Conservation (phyloP, 2,888 invertebrate genomes). For the Polydrusus tereticollis region DNA sequence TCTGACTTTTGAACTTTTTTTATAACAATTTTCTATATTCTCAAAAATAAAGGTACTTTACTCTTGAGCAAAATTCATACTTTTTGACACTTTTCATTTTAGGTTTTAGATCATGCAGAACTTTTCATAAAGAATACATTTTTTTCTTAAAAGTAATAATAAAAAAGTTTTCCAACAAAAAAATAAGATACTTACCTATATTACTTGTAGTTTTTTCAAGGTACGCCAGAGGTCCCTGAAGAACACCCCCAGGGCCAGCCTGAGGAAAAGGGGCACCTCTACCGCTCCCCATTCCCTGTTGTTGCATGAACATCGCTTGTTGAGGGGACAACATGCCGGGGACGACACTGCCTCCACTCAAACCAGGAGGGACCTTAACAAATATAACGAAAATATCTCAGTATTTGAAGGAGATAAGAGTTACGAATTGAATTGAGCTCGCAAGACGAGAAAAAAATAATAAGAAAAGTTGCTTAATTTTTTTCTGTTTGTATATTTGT, state of each 20-base stretch:
- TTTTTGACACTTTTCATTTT: too few relatives aligned
- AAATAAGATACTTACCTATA: conserved; percentile 73
- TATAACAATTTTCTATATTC: too few relatives aligned
- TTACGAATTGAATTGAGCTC: too few relatives aligned
- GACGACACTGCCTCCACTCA: conserved; percentile 59
- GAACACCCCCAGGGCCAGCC: conserved; percentile 69
- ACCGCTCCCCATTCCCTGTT: conserved; percentile 67
- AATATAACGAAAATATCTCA: conserved; percentile 48
- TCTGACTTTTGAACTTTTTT: too few relatives aligned
- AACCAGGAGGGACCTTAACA: conserved; percentile 64
- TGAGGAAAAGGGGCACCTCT: conserved; percentile 69
- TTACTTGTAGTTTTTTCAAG: conserved; percentile 92
- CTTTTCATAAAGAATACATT: too few relatives aligned
- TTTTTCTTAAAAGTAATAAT: too few relatives aligned
- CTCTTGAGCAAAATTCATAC: too few relatives aligned
- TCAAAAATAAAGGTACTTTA: too few relatives aligned
- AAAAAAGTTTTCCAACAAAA: neutral
- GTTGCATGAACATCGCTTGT: conserved; percentile 73
- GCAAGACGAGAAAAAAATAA: neutral
- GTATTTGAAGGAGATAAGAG: neutral
- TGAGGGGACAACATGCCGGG: conserved; percentile 66
- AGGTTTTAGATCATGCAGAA: too few relatives aligned
- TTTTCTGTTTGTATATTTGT: conserved; percentile 55
- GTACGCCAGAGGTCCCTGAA: conserved; percentile 88
- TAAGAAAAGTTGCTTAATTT: too few relatives aligned